Evolutionary conservation across 2,797 vertebrate genomes (phyloP).

Genomic region (Enteromius treurensis): DNA sequence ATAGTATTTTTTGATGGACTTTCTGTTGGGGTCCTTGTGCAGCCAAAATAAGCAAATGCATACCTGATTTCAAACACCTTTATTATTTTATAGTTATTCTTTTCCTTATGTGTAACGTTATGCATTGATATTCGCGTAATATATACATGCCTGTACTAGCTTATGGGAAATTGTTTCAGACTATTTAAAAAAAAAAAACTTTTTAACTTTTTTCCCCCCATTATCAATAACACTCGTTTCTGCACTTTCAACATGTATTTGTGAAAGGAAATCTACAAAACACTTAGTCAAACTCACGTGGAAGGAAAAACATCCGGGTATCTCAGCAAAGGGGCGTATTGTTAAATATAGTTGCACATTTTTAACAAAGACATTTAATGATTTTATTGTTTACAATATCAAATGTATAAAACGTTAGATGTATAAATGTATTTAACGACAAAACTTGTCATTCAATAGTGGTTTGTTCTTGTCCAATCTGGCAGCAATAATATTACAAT

Average conservation of each 20-base stretch:
- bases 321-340: slow-evolving; percentile 21
- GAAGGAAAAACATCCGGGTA: slow-evolving; percentile 36
- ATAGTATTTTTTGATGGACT: not conserved
- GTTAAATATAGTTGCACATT: not conserved
- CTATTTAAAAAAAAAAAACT: no score
- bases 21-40: not conserved
- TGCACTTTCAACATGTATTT: not conserved
- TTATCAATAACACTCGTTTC: not conserved
- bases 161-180: not conserved
- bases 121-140: not conserved
- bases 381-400: not conserved
- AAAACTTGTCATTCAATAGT: not conserved
- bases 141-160: not conserved
- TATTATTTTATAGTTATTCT: not conserved
- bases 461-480: not conserved
- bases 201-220: not conserved
- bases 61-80: not conserved
- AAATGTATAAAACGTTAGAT: not conserved
- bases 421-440: not conserved
- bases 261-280: not conserved
- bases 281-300: not conserved
- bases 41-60: not conserved
- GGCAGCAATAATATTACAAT: not conserved
- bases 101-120: not conserved
- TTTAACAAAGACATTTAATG: slow-evolving; percentile 16